Evolutionary conservation across 2,888 invertebrate genomes (phyloP).

Genomic region (Plutella xylostella): DNA sequence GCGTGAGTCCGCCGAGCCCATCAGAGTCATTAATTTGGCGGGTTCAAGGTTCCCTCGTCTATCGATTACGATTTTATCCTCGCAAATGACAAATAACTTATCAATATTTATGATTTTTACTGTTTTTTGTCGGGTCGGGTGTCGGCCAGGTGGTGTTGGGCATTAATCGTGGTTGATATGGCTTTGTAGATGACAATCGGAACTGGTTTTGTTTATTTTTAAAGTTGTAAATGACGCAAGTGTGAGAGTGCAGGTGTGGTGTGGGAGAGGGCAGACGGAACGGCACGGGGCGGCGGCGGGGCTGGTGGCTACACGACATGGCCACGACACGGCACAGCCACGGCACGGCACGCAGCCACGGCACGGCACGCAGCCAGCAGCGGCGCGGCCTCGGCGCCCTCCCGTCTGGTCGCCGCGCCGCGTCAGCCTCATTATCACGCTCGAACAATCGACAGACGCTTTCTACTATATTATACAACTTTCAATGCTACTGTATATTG

Average conservation of each 20-base stretch:
- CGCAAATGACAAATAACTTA: background rate
- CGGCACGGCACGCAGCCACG: slow-evolving; percentile 26
- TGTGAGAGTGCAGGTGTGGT: slow-evolving; percentile 53
- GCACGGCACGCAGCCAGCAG: slow-evolving; percentile 38
- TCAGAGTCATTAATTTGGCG: background rate
- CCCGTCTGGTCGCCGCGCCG: slow-evolving; percentile 54
- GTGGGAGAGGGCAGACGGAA: slow-evolving; percentile 31
- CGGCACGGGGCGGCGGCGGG: slow-evolving; percentile 31
- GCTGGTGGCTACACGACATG: slow-evolving; percentile 19
- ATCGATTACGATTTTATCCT: background rate
- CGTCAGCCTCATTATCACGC: slow-evolving; percentile 50
- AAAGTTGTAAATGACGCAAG: slow-evolving; percentile 65
- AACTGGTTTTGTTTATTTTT: slow-evolving; percentile 66
- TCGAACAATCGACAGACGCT: slow-evolving; percentile 30
- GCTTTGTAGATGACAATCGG: slow-evolving; percentile 64
- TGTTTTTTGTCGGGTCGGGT: slow-evolving; percentile 27
- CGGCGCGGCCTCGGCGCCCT: slow-evolving; percentile 58
- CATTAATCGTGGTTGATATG: slow-evolving; percentile 57
- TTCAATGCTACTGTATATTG: too few relatives aligned
- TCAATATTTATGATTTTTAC: background rate
- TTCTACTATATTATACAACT: too few relatives aligned
- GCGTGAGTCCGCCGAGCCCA: too few relatives aligned
- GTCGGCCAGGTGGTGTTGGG: slow-evolving; percentile 51
- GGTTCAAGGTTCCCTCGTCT: background rate
- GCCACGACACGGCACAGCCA: too few relatives aligned